Conservation (phyloP, 2,888 invertebrate genomes). For the Linyphia triangularis region DNA sequence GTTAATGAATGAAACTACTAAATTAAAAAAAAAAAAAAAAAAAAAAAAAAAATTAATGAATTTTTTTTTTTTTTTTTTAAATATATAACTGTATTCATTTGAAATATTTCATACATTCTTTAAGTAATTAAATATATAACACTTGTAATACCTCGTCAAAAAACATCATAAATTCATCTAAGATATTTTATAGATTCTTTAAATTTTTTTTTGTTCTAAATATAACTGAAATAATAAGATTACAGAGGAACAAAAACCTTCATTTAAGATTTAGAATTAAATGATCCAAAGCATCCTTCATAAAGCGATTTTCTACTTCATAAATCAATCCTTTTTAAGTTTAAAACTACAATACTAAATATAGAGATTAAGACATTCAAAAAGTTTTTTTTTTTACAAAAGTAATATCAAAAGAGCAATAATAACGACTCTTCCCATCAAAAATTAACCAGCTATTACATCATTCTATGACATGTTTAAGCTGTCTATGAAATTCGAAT, state of each 20-base stretch:
- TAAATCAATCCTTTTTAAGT: conserved; percentile 15
- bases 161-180: too few relatives aligned
- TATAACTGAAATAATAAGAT: neutral
- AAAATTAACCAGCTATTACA: neutral
- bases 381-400: neutral
- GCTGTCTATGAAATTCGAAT: conserved; percentile 50
- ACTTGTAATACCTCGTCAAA: too few relatives aligned
- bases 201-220: too few relatives aligned
- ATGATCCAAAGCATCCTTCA: neutral
- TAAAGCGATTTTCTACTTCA: conserved; percentile 27
- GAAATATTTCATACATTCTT: too few relatives aligned
- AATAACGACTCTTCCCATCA: neutral
- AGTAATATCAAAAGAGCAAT: neutral
- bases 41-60: too few relatives aligned
- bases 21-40: too few relatives aligned
- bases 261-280: neutral
- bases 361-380: neutral
- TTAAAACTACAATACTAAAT: neutral
- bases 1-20: too few relatives aligned
- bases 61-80: too few relatives aligned
- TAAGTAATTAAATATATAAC: too few relatives aligned
- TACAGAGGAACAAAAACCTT: neutral
- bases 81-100: too few relatives aligned
- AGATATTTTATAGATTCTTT: too few relatives aligned
- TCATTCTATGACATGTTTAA: conserved; percentile 34